phyloP scores from a whole-genome alignment of 1,140 invertebrate species.

The Sitodiplosis mosellana region DNA sequence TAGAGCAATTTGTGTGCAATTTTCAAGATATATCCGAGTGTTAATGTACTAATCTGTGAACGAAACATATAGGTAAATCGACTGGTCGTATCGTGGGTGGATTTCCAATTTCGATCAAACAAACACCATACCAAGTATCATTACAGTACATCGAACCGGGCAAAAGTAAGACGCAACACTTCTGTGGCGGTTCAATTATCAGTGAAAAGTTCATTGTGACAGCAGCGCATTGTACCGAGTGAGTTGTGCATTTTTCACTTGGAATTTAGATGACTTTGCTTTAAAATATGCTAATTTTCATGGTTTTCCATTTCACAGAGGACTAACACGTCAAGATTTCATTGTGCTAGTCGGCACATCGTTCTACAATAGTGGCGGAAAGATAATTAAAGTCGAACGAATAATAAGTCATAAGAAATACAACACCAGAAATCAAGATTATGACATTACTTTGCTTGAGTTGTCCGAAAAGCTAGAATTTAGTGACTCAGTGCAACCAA shows the following conservation, averaged over 20 bases:
- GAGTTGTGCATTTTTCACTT: conserved; percentile 6
- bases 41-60: no score
- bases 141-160: conserved; percentile 11
- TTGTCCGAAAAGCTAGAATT: conserved; percentile 15
- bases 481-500: conserved; percentile 14
- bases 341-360: no score
- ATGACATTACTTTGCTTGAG: conserved; percentile 22
- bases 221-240: conserved; percentile 33
- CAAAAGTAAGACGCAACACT: conserved; percentile 16
- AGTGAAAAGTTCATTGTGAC: conserved; percentile 29
- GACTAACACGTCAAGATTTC: neutral
- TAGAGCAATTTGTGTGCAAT: no score
- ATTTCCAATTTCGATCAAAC: conserved; percentile 23
- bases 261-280: neutral
- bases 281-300: neutral
- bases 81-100: conserved; percentile 29
- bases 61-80: neutral
- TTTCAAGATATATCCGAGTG: no score
- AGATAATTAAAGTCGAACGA: conserved; percentile 12
- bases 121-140: conserved; percentile 29
- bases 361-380: conserved; percentile 10
- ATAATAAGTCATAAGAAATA: conserved; percentile 23
- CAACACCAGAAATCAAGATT: conserved; percentile 18
- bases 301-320: neutral
- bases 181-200: conserved; percentile 52